Conservation (phyloP, 1,140 invertebrate genomes). For the Aleiodes sp. region DNA sequence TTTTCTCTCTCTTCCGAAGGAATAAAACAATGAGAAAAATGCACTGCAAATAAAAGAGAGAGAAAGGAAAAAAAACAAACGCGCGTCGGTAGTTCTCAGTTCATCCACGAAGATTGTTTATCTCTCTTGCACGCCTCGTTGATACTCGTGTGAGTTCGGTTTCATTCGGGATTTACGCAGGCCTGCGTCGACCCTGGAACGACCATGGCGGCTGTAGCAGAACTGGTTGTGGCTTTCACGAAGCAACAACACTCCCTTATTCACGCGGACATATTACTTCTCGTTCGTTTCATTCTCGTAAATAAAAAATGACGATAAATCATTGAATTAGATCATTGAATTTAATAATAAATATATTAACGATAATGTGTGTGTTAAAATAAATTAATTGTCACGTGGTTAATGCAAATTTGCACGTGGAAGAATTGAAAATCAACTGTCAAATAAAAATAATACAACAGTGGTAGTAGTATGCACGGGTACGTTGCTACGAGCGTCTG, state of each 20-base stretch:
- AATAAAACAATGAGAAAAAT: background rate
- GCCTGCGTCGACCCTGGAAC: slow-evolving; percentile 54
- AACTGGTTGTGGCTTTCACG: slow-evolving; percentile 58
- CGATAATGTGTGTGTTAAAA: background rate
- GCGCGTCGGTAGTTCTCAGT: slow-evolving; percentile 8
- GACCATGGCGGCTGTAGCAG: slow-evolving; percentile 61
- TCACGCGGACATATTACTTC: no score
- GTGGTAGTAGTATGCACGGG: background rate
- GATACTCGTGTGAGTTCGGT: slow-evolving; percentile 36
- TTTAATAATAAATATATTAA: no score
- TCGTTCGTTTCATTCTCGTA: no score
- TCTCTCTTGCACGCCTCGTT: slow-evolving; percentile 29
- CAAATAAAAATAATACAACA: background rate
- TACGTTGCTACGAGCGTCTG: slow-evolving; percentile 1
- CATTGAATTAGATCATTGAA: no score
- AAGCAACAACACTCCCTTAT: slow-evolving; percentile 44
- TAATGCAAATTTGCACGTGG: background rate
- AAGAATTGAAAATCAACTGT: slow-evolving; percentile 1
- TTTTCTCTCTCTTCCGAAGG: background rate
- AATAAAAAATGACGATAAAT: no score
- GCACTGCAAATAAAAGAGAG: background rate
- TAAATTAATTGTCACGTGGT: background rate
- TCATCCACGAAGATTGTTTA: slow-evolving; percentile 3
- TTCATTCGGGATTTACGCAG: slow-evolving; percentile 41
- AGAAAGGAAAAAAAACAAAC: background rate